A percentile compares a stretch with the other conserved stretches of the same genome.
phyloP scores from a whole-genome alignment of 2,888 invertebrate genomes.

The Macaria notata region DNA sequence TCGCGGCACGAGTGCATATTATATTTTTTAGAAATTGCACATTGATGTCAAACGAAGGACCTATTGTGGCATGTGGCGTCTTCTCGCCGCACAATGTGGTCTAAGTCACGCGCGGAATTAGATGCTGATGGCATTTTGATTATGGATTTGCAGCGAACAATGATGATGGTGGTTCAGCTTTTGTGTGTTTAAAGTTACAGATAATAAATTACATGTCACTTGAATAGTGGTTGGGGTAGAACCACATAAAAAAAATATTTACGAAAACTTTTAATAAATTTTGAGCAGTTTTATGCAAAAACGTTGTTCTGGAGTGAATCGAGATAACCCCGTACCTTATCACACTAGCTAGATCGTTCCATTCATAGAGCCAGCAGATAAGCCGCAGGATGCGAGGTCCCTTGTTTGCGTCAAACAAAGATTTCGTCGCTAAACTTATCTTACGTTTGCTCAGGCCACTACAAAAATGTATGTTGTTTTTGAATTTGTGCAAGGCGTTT shows the following conservation, averaged over 20 bases:
- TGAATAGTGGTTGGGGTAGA: too few species aligned
- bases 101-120: slow-evolving; percentile 34
- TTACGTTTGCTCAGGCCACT: slow-evolving; percentile 70
- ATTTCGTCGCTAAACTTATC: slow-evolving; percentile 72
- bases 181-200: slow-evolving; percentile 17
- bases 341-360: slow-evolving; percentile 31
- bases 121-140: slow-evolving; percentile 30
- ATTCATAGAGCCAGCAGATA: slow-evolving; percentile 62
- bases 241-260: too few species aligned
- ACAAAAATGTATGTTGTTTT: slow-evolving; percentile 78
- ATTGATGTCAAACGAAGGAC: slow-evolving; percentile 63
- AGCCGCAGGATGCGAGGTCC: slow-evolving; percentile 64
- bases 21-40: slow-evolving; percentile 64
- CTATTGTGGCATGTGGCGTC: slow-evolving; percentile 56
- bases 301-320: too few species aligned
- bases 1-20: slow-evolving; percentile 62
- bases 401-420: slow-evolving; percentile 78
- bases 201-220: too few species aligned
- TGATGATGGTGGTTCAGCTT: slow-evolving; percentile 23
- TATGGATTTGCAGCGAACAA: slow-evolving; percentile 29
- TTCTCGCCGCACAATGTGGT: slow-evolving; percentile 51
- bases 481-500: slow-evolving; percentile 81
- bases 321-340: slow-evolving; percentile 5
- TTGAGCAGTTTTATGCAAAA: too few species aligned
- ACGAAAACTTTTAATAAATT: background rate